phyloP scores from a whole-genome alignment of 2,888 invertebrate species.

The Drosophila koepferae region DNA sequence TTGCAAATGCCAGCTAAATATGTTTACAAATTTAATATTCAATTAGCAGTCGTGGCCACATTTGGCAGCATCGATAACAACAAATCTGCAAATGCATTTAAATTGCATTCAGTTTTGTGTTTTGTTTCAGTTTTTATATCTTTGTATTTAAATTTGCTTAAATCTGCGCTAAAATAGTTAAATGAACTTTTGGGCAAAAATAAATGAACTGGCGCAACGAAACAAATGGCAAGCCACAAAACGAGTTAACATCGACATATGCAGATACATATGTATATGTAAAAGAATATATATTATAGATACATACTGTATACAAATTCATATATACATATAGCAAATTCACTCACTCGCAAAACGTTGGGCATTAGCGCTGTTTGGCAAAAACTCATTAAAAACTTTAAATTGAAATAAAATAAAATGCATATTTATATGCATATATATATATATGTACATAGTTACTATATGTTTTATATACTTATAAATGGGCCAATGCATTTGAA shows the following conservation, averaged over 20 bases:
- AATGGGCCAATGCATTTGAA: conserved; percentile 38
- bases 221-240: conserved; percentile 40
- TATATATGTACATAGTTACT: conserved; percentile 20
- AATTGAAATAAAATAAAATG: conserved; percentile 80
- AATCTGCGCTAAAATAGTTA: conserved; percentile 46
- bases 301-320: background rate
- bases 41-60: conserved; percentile 37
- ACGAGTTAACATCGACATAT: conserved; percentile 28
- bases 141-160: conserved; percentile 58
- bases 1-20: background rate
- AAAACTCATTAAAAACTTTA: conserved; percentile 82
- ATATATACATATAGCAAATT: conserved; percentile 13
- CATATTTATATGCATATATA: conserved; percentile 47
- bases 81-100: conserved; percentile 32
- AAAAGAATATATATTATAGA: background rate
- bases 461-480: conserved; percentile 35
- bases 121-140: background rate
- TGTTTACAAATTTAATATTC: conserved; percentile 46
- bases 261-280: background rate
- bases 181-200: conserved; percentile 35
- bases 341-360: conserved; percentile 16
- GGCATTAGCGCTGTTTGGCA: conserved; percentile 58
- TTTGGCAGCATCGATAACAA: conserved; percentile 41
- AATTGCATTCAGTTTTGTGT: conserved; percentile 58
- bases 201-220: conserved; percentile 53